These are phyloP conservation scores for Pyrocephalus nanus DNA, from an alignment of 2,797 vertebrate genomes.

Conservation along the genomic window DNA sequence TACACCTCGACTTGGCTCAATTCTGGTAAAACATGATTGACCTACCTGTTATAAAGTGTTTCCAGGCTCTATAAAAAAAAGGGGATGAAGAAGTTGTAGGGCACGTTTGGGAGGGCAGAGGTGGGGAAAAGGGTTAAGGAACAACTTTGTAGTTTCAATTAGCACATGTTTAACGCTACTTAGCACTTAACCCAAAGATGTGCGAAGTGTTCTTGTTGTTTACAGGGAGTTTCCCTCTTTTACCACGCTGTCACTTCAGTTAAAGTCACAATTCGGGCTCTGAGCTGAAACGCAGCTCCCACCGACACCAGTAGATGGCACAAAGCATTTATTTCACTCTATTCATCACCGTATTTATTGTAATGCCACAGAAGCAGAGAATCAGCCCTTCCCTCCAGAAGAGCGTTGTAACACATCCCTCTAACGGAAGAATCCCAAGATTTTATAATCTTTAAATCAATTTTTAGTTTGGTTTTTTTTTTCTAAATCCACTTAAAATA, in stretches of 20 bases:
- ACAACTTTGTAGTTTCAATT: neutral
- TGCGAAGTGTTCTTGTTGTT: fast-evolving
- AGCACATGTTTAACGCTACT: neutral
- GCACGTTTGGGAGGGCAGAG: neutral
- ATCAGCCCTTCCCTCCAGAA: neutral
- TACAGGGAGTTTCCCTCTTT: neutral
- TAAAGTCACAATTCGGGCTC: neutral
- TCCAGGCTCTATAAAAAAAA: neutral
- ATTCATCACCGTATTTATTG: neutral
- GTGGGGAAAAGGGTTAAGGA: neutral
- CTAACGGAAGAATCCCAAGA: neutral
- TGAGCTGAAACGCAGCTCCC: slow-evolving; percentile 29
- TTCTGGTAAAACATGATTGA: neutral
- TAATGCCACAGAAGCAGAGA: neutral
- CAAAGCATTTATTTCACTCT: slow-evolving; percentile 60
- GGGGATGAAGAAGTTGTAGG: neutral
- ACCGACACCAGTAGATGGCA: slow-evolving; percentile 58
- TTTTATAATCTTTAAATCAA: neutral
- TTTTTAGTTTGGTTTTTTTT: too few relatives aligned
- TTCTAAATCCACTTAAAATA: neutral
- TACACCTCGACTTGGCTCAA: neutral
- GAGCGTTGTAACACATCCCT: fast-evolving
- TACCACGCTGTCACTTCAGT: fast-evolving
- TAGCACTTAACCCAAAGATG: neutral
- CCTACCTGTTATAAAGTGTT: neutral